Base-by-base conservation (phyloP, 1,140 invertebrate species). In the Anoplolepis gracilipes region DNA sequence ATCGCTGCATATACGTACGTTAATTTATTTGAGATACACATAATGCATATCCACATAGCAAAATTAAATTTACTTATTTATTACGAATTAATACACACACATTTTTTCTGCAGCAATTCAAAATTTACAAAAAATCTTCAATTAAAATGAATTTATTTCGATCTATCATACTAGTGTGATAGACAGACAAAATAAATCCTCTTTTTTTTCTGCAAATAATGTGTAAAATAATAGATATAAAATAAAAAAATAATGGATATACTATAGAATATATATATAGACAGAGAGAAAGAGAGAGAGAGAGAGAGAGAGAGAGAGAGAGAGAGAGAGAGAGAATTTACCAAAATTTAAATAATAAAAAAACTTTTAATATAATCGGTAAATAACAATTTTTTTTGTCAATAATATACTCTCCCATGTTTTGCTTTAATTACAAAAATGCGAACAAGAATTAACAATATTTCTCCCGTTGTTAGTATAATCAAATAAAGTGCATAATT, bases 391-490 rank as follows among this genome's bases (percentile, higher is more conserved):
- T 61, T 39, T 25, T 59, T 22, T 75, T 11, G n/a, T 61, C 28
- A 33, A 73, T 33, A 33, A 49, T 1, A 33, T 28, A 30, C 2
- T 30, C 6, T 42, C n/a, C 4, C 16, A 1, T 55, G 13, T 57
- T 6, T 30, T 33, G 11, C 30, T 59, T 59, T 19, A 75, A 39
- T 77, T 30, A 3, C 4, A 62, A 39, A 42, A 72, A 33, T 42
- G 25, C 30, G 25, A 42, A 46, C 16, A 77, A 39, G 10, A 59
- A 62, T 77, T 62, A 62, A 62, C 8, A 39, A 61, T 30, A n/a
- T 76, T 25, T 76, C 8, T 33, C 33, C n/a, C 16, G n/a, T 77
- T 62, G 62, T 64, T 64, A 77, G 36, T 59, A 59, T 28, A 42
- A 59, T 59, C 30, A 22, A 55, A 55, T 57, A 73, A 73, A 73